Evolutionary conservation across 1,140 invertebrate genomes (phyloP).

Genomic region (Drosophila erecta): DNA sequence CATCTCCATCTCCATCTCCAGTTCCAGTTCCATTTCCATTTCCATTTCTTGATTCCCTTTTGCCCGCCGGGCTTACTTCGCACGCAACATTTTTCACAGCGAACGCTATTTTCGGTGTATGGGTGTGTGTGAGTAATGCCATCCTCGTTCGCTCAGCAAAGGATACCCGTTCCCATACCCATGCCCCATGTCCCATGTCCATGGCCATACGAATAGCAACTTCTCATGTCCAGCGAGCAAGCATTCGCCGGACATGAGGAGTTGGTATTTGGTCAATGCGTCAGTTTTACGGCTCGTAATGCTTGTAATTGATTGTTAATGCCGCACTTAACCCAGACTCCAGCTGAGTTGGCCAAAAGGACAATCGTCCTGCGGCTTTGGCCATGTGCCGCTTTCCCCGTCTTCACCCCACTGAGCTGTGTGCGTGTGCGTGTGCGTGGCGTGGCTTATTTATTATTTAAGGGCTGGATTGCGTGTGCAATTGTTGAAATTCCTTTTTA

Average conservation of each 20-base stretch:
- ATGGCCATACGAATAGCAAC: not conserved
- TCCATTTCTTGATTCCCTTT: conserved; percentile 2
- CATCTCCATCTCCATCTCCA: not conserved
- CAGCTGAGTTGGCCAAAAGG: conserved; percentile 55
- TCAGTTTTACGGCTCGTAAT: conserved; percentile 75
- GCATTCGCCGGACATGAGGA: conserved; percentile 23
- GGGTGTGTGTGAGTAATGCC: conserved; percentile 25
- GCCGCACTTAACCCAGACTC: conserved; percentile 68
- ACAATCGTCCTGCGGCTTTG: conserved; percentile 41
- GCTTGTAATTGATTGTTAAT: conserved; percentile 77
- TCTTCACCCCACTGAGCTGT: too few species aligned
- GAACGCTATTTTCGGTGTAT: not conserved
- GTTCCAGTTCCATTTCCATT: not conserved
- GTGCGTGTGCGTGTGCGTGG: conserved; percentile 27
- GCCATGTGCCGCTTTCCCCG: not conserved
- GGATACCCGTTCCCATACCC: not conserved
- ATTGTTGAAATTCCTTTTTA: conserved; percentile 58
- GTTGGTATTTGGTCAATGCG: conserved; percentile 66
- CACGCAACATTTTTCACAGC: conserved; percentile 66
- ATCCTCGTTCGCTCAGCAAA: not conserved
- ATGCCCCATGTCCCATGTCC: not conserved
- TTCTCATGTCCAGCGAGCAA: conserved; percentile 1
- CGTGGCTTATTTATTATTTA: conserved; percentile 70
- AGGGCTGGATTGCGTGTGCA: conserved; percentile 55
- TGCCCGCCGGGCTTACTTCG: conserved; percentile 34